Evolutionary conservation across 2,888 invertebrate genomes (phyloP), one percentile per base, ranked within the genome.

Genomic region (Heliconius charithonia): DNA sequence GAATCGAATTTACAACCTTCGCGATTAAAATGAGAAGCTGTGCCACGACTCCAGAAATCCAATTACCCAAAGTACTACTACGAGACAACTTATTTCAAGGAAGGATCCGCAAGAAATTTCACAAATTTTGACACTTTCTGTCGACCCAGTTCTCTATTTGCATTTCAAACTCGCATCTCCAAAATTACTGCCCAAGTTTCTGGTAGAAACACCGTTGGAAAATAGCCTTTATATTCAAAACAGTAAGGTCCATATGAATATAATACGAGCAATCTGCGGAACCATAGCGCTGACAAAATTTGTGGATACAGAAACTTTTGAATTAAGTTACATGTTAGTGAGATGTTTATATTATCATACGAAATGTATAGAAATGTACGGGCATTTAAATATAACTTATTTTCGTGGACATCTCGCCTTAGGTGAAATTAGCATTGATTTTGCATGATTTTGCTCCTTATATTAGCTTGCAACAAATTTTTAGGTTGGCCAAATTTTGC

Each of bases 41-140:
- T 69, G 13, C 4, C 22, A 37, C 41, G 2, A n/a, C 22, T n/a
- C 4, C 51, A 29, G 51, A 71, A 71, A 71, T 41, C 29, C 51
- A 71, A 71, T 71, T 71, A 71, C 29, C 19, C 22, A 51, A 71
- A 71, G 71, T 29, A 71, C 29, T 66, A 66, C 70, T 71, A 19
- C 22, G 27, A 70, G 29, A 29, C 51, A 29, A 45, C 41, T 71
- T 25, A 71, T 41, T 45, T 27, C 45, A 51, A 51, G 51, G 71
- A 73, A 73, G 73, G 32, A 62, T 25, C 13, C 62, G 25, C 62
- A 62, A 73, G 73, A 73, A 37, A 73, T 62, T 73, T 25, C 62
- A 73, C 37, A 73, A 56, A 59, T 73, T 59, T 73, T 73, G 73
- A 73, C 73, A 73, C 73, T 73, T 73, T 59, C 37, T 32, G 73